Base-by-base conservation (phyloP, 2,888 invertebrate genomes). In the Lasioglossum leucozonium region DNA sequence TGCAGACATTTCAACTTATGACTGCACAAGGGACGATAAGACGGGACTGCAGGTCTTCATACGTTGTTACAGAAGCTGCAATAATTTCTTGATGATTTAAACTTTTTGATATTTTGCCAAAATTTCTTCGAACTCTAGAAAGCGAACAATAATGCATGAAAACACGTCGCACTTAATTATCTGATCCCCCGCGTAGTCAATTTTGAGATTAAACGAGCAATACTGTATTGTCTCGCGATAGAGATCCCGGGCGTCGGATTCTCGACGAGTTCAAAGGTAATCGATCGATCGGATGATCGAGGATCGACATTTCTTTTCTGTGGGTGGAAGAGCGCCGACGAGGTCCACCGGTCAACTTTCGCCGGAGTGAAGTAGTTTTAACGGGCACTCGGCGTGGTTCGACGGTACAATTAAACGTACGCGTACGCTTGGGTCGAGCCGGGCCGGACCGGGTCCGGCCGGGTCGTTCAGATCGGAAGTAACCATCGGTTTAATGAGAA, bases 401-500 rank as follows among this genome's bases (percentile, higher is more conserved):
- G n/a, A 34, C 22, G 76, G 71, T 71, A 55, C 47, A 72, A 77
- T 79, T 82, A 79, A 76, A 75, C 51, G 74, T 79, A 78, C 73
- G 72, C 78, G 30, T 62, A 62, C 30, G 16, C 62, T 30, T 30
- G 62, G 18, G 51, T 22, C 51, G 22, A 10, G 22, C 10, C 55
- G 72, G 72, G 73, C 81, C 90, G 88, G 6, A 8, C 2, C 51
- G 2, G 51, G 22, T 5, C 30, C 72, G 74, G 74, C 82, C 90
- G 88, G 89, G 91, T 90, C 87, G 91, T 87, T 89, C 90, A 80
- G 91, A 91, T 91, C 88, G 87, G 89, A 90, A 91, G 91, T 90
- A 92, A 91, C 89, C 87, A 90, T 92, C 91, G 92, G 89, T 93
- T 91, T 91, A 92, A 93, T 90, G 92, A 93, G 91, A 91, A 88